These are phyloP conservation scores for Alces alces DNA, from an alignment of 2,113 vertebrate genomes.

Conservation along the genomic window DNA sequence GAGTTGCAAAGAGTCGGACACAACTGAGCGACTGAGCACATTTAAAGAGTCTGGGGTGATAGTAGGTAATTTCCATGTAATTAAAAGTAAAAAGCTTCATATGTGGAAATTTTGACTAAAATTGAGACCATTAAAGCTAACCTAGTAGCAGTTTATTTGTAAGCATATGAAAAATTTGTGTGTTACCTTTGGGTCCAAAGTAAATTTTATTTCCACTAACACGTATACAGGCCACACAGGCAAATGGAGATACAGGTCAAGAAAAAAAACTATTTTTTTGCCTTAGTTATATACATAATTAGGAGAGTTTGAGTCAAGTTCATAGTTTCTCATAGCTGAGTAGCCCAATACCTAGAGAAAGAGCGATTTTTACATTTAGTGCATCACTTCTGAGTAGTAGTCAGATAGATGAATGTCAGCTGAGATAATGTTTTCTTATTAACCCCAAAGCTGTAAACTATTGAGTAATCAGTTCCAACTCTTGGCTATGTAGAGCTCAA, in stretches of 20 bases:
- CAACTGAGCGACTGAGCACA: neutral
- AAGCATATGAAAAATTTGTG: neutral
- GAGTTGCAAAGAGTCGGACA: too few relatives aligned
- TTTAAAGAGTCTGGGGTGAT: neutral
- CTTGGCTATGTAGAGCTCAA: neutral
- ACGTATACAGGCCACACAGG: neutral
- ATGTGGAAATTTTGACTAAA: neutral
- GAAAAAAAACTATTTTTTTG: neutral
- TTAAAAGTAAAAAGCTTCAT: conserved; percentile 25
- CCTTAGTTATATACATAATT: neutral
- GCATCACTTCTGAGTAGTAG: neutral
- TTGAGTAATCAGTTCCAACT: neutral
- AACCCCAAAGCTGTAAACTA: neutral
- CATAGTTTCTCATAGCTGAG: neutral
- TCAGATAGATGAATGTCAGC: neutral
- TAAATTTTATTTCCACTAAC: neutral
- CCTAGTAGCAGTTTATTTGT: neutral
- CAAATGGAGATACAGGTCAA: neutral
- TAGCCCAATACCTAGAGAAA: neutral
- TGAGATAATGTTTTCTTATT: neutral
- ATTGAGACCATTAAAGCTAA: neutral
- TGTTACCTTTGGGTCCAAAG: neutral
- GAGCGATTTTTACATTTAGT: neutral
- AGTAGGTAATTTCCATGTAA: neutral
- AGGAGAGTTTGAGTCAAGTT: neutral